A percentile compares a stretch with the other conserved stretches of the same genome.
phyloP scores from a whole-genome alignment of 1,140 invertebrate genomes.

The Drosophila prosaltans region DNA sequence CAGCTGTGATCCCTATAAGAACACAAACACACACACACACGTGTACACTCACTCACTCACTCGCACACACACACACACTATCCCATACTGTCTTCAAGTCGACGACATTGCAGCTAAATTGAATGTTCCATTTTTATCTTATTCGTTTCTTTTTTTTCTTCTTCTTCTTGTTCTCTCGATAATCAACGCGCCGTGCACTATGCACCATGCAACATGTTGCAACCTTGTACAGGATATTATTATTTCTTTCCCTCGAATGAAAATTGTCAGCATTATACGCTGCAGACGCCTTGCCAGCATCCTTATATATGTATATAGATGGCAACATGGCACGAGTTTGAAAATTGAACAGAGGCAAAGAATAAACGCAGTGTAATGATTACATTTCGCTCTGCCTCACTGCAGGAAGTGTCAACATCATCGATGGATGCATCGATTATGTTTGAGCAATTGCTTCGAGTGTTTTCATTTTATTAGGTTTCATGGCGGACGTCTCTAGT shows the following conservation, averaged over 20 bases:
- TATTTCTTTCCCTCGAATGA: constrained; percentile 43
- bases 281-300: constrained; percentile 28
- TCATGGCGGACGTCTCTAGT: neutral
- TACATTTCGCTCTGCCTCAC: constrained; percentile 37
- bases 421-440: constrained; percentile 38
- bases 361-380: constrained; percentile 36
- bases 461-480: constrained; percentile 29
- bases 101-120: constrained; percentile 65
- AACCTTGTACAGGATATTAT: constrained; percentile 70
- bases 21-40: neutral
- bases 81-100: neutral
- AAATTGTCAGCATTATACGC: constrained; percentile 26
- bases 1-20: constrained; percentile 54
- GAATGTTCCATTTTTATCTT: constrained; percentile 54
- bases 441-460: constrained; percentile 27
- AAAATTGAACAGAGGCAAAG: neutral
- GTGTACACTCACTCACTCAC: neutral
- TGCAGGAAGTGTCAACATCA: constrained; percentile 51
- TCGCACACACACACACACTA: constrained; percentile 2
- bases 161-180: constrained; percentile 35
- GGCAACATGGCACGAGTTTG: neutral
- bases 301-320: neutral
- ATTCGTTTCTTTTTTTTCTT: constrained; percentile 25
- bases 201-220: constrained; percentile 67
- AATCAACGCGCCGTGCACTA: constrained; percentile 43